Evolutionary conservation across 2,113 vertebrate species (phyloP).

Genomic region (Synchiropus splendidus): DNA sequence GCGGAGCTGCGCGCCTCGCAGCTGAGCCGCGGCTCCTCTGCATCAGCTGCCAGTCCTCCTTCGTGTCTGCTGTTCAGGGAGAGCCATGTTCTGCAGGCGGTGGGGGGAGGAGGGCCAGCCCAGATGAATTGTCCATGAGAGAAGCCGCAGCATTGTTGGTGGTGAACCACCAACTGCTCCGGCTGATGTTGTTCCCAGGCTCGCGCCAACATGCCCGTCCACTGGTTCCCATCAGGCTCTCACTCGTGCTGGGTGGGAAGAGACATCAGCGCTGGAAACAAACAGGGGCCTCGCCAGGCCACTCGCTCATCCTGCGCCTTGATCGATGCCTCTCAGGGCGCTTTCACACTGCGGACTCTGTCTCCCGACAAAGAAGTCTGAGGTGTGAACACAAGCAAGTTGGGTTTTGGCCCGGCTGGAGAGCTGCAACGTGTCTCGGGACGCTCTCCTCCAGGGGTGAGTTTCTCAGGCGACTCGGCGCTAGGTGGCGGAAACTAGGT

Average conservation of each 20-base stretch:
- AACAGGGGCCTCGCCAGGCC: constrained; percentile 17
- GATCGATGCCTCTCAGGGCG: no score
- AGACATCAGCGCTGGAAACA: constrained; percentile 36
- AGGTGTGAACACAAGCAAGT: no score
- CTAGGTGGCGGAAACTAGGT: no score
- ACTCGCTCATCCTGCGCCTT: no score
- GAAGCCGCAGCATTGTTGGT: constrained; percentile 64
- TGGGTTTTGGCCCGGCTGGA: no score
- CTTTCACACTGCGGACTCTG: no score
- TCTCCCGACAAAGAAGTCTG: no score
- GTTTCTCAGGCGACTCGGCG: no score
- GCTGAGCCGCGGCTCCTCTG: no score
- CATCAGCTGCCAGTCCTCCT: constrained; percentile 5
- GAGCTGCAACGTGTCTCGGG: no score
- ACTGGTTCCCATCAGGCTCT: constrained; percentile 36
- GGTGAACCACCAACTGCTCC: constrained; percentile 61
- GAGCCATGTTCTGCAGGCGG: constrained; percentile 13
- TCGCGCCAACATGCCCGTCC: constrained; percentile 42
- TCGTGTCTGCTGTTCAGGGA: constrained; percentile 42
- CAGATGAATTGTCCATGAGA: constrained; percentile 66
- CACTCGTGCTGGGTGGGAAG: constrained; percentile 48
- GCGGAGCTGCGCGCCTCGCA: not conserved
- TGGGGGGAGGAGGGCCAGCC: constrained; percentile 40
- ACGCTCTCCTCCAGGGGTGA: no score
- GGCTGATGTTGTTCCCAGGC: constrained; percentile 65